Conservation (phyloP, 1,140 invertebrate genomes). For the Drosophila punjabiensis region DNA sequence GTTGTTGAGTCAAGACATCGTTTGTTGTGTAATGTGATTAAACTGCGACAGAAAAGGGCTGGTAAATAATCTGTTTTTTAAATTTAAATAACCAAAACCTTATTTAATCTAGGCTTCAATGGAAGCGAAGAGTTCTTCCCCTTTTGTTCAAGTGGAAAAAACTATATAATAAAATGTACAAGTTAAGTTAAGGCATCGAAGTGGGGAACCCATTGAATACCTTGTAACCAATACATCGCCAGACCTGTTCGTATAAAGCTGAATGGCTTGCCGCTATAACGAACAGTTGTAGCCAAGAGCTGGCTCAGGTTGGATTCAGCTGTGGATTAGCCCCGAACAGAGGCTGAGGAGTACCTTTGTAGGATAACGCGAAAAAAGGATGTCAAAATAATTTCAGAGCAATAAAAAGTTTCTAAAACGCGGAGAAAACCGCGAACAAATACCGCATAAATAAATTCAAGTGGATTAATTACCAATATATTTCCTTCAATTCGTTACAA, state of each 20-base stretch:
- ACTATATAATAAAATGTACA: slow-evolving; percentile 17
- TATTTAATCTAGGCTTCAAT: background rate
- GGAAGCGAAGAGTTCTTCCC: slow-evolving; percentile 29
- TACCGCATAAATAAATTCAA: too few species aligned
- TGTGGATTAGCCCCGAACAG: background rate
- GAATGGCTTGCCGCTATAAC: background rate
- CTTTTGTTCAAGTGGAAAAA: background rate
- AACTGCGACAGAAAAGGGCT: background rate
- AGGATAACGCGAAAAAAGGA: background rate
- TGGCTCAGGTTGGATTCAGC: background rate
- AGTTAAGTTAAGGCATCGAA: slow-evolving; percentile 2
- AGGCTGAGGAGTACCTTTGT: background rate
- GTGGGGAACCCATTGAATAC: slow-evolving; percentile 9
- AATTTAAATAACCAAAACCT: background rate
- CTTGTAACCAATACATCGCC: slow-evolving; percentile 11
- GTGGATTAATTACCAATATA: background rate
- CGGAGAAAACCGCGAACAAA: background rate
- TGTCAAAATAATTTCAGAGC: background rate
- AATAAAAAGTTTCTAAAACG: too few species aligned
- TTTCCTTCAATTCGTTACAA: background rate
- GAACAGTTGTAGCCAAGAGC: slow-evolving; percentile 10
- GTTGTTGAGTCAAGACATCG: slow-evolving; percentile 16
- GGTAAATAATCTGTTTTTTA: slow-evolving; percentile 2
- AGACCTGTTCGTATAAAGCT: slow-evolving; percentile 29
- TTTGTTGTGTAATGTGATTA: slow-evolving; percentile 37